Percentiles rank a stretch among this genome's conserved stretches.
phyloP scores from a whole-genome alignment of 2,888 invertebrate genomes.

The Ichneumoninae sp. region DNA sequence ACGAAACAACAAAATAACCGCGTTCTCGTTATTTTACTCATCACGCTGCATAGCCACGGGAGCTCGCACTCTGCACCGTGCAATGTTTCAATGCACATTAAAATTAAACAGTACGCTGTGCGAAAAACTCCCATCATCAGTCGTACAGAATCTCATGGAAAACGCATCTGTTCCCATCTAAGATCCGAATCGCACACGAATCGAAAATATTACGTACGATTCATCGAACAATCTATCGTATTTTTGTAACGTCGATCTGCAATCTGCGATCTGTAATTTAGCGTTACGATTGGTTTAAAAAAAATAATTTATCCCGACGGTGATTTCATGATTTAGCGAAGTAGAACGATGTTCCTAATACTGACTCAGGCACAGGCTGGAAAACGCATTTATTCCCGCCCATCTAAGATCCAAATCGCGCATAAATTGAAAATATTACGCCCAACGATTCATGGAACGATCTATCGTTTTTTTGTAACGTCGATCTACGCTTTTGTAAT shows the following conservation, averaged over 20 bases:
- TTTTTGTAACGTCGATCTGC: neutral
- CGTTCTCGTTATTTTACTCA: slow-evolving; percentile 36
- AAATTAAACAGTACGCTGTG: slow-evolving; percentile 36
- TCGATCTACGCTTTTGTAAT: neutral
- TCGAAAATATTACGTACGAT: neutral
- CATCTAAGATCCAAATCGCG: neutral
- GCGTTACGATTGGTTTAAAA: neutral
- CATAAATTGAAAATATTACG: neutral
- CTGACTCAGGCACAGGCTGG: neutral
- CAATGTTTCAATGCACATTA: slow-evolving; percentile 41
- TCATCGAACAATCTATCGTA: neutral
- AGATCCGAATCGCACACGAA: neutral
- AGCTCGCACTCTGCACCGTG: slow-evolving; percentile 11
- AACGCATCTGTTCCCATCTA: neutral
- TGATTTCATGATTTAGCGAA: neutral
- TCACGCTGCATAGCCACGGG: slow-evolving; percentile 28
- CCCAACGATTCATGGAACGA: neutral
- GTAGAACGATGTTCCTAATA: neutral
- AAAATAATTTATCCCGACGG: neutral
- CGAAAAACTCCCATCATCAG: slow-evolving; percentile 43
- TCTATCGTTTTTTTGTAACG: neutral
- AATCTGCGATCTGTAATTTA: neutral
- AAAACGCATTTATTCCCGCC: neutral
- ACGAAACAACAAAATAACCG: slow-evolving; percentile 8
- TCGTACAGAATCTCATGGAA: neutral